A percentile compares a stretch with the other conserved stretches of the same genome.
These are phyloP conservation scores for Temnothorax nylanderi DNA, from an alignment of 1,140 invertebrate genomes.

Conservation along the genomic window DNA sequence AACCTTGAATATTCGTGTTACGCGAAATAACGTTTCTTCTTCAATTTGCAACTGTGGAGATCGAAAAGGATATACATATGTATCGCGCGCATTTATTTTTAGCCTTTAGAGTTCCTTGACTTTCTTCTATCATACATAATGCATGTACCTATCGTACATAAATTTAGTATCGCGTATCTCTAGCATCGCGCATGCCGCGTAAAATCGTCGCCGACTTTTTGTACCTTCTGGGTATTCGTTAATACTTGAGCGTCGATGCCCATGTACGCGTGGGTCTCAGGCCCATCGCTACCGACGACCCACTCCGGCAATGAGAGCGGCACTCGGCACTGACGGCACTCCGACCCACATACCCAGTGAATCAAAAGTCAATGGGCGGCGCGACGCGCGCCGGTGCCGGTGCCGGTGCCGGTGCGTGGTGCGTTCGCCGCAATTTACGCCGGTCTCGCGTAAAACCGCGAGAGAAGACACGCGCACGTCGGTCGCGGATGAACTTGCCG, in stretches of 20 bases:
- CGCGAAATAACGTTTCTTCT: not conserved
- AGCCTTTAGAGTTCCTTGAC: not conserved
- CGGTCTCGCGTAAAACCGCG: slow-evolving; percentile 8
- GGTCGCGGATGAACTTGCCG: not conserved
- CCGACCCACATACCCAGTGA: slow-evolving; percentile 75
- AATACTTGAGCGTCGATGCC: not conserved
- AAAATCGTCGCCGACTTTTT: not conserved
- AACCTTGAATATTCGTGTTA: not conserved
- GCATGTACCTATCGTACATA: not conserved
- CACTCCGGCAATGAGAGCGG: slow-evolving; percentile 69
- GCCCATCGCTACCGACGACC: slow-evolving; percentile 66
- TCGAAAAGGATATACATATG: not conserved
- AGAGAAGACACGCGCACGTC: not conserved
- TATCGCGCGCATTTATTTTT: not conserved
- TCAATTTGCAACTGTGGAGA: not conserved
- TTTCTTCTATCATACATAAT: not conserved
- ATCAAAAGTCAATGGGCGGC: slow-evolving; percentile 71
- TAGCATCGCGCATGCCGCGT: not conserved
- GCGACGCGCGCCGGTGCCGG: slow-evolving; percentile 8
- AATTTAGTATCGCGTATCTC: not conserved
- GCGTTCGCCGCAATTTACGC: slow-evolving; percentile 34
- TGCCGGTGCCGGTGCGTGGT: not conserved
- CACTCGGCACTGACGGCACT: slow-evolving; percentile 37
- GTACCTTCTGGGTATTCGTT: not conserved
- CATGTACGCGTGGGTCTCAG: slow-evolving; percentile 26